Evolutionary conservation across 2,113 vertebrate genomes (phyloP), one percentile per base, ranked within the genome.

Genomic region (Synchiropus splendidus): DNA sequence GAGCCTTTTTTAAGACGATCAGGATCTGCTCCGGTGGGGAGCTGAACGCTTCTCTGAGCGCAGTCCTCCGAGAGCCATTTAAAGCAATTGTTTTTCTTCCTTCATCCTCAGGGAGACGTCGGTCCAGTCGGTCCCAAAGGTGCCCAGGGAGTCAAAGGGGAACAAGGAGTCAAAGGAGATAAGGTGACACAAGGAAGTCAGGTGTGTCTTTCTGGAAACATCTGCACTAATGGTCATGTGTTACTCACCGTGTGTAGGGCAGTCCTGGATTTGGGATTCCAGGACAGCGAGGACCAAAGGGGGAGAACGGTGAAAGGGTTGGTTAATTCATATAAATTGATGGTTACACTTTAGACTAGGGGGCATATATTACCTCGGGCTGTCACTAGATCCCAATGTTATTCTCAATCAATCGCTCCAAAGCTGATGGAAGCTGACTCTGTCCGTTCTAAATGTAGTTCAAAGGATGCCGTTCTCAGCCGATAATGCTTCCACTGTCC

Each of bases 211-310:
- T n/a, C 12, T 14, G 36, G 4, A 48, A 15, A 58, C 16, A 12
- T 40, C 1, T 13, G 5, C 9, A 18, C 16, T 9, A 36, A 13
- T 39, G 18, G 5, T 16, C 1, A 13, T 39, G 2, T 12, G 9
- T 5, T 2, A 1, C 9, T n/a, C n/a, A 12, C 21, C 62, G 4
- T 54, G 13, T 70, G 8, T 27, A 85, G 90, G 91, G 91, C 16
- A 88, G 71, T 45, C 88, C 90, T 44, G 90, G 90, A 9, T 92
- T 89, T 48, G 89, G 91, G 3, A 87, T 92, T 69, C 90, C 91
- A 2, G 90, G 91, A 16, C 89, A 89, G 31, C 74, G 59, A 1
- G 91, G 91, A 17, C 70, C 83, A 5, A 92, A 92, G 35, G 91
- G 91, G 46, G 88, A 92, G 40, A 82, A 80, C 1, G 91, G 91